Evolutionary conservation across 2,113 vertebrate species (phyloP).

Genomic region (Mellivora capensis): DNA sequence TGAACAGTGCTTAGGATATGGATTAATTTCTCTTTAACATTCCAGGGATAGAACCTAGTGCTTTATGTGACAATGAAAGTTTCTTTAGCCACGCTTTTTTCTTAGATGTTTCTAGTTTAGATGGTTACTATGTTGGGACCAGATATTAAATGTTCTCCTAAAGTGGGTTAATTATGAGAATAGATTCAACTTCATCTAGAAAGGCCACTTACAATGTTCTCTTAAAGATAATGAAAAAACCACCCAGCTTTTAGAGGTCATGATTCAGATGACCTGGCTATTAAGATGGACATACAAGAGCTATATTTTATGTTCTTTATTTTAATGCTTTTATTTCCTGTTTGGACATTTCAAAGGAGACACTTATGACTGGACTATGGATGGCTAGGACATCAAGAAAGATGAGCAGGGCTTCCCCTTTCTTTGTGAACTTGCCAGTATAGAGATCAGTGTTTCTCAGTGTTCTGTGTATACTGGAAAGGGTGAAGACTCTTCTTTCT

Average conservation of each 20-base stretch:
- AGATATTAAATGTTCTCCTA: slow-evolving; percentile 7
- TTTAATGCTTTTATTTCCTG: slow-evolving; percentile 76
- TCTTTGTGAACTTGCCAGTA: background rate
- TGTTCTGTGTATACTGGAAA: background rate
- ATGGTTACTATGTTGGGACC: background rate
- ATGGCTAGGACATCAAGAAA: slow-evolving; percentile 53
- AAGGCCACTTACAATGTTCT: background rate
- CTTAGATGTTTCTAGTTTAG: background rate
- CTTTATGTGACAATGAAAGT: background rate
- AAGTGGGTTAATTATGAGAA: background rate
- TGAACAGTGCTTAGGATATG: background rate
- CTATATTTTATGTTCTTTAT: slow-evolving; percentile 65
- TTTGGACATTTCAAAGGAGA: slow-evolving; percentile 73
- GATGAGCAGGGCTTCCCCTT: slow-evolving; percentile 25
- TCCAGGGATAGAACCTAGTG: background rate
- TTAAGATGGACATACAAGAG: slow-evolving; percentile 50
- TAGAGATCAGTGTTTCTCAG: background rate
- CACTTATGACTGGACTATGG: slow-evolving; percentile 47
- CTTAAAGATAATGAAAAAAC: slow-evolving; percentile 14
- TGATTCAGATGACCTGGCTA: slow-evolving; percentile 22
- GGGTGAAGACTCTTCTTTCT: slow-evolving; percentile 39
- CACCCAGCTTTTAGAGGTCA: background rate
- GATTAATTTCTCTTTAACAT: slow-evolving; percentile 1
- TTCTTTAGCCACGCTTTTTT: background rate
- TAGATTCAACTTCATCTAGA: slow-evolving; percentile 32